Conservation (phyloP, 2,888 invertebrate genomes). For the Cactoblastis cactorum region DNA sequence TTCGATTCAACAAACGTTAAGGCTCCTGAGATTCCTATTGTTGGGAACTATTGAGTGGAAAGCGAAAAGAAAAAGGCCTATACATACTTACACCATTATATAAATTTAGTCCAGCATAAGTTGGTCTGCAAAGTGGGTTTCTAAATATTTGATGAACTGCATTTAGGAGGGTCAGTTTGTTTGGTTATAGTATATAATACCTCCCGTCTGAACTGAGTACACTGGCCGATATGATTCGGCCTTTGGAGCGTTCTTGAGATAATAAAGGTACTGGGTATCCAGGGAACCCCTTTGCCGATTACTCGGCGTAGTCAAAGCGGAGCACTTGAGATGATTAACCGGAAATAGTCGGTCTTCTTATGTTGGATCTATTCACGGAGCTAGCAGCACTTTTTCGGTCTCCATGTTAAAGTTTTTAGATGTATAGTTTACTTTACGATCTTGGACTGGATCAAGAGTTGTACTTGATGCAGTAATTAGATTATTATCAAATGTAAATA, state of each 20-base stretch:
- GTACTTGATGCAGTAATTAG: no score
- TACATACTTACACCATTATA: conserved; percentile 23
- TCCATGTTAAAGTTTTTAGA: background rate
- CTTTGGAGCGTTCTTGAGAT: conserved; percentile 2
- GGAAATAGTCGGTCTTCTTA: background rate
- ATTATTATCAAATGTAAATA: no score
- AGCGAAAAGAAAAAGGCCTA: conserved; percentile 44
- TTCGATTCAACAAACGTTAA: conserved; percentile 3
- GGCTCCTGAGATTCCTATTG: conserved; percentile 45
- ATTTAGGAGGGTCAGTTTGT: background rate
- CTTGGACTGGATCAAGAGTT: no score
- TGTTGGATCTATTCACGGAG: no score
- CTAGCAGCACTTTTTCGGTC: background rate
- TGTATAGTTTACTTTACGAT: background rate
- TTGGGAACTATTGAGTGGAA: conserved; percentile 53
- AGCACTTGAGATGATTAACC: background rate
- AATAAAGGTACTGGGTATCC: background rate
- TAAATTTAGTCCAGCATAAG: conserved; percentile 10
- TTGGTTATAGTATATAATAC: background rate
- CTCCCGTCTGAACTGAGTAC: conserved; percentile 6
- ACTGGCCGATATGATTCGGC: conserved; percentile 4
- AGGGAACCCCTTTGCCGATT: conserved; percentile 2
- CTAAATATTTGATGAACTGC: background rate
- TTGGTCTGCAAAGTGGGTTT: background rate
- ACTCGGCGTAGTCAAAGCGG: background rate